Evolutionary conservation across 2,113 vertebrate species (phyloP).

Genomic region (Galbula dea): DNA sequence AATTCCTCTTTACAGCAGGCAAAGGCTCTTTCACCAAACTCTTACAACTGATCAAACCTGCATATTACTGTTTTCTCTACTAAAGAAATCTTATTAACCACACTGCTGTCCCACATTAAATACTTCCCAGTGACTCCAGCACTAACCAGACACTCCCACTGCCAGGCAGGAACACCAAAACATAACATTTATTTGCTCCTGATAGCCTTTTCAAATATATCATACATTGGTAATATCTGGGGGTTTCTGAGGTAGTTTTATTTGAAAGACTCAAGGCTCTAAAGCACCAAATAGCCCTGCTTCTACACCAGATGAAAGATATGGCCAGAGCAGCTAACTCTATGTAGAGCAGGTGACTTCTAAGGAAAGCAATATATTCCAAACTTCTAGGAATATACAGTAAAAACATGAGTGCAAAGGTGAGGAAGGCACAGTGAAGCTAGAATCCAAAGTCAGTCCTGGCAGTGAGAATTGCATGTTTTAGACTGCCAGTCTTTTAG

Average conservation of each 20-base stretch:
- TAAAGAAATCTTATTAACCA: too few species aligned
- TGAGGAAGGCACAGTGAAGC: neutral
- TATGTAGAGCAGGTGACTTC: neutral
- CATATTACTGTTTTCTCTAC: fast-evolving
- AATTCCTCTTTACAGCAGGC: neutral
- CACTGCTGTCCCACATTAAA: too few species aligned
- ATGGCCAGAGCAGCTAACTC: neutral
- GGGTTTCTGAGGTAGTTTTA: neutral
- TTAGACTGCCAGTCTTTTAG: neutral
- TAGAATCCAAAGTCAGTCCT: neutral
- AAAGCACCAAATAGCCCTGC: neutral
- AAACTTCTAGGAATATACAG: neutral
- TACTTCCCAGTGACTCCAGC: neutral
- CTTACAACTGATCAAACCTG: neutral
- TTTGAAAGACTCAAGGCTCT: neutral
- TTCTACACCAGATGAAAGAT: neutral
- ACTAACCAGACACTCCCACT: neutral
- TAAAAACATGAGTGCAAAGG: neutral
- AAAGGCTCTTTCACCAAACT: neutral
- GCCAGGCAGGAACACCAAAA: neutral
- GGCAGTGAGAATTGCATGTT: neutral
- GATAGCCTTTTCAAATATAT: neutral
- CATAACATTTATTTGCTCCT: neutral
- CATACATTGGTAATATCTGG: neutral
- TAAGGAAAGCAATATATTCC: neutral